Base-by-base conservation (phyloP, 2,797 vertebrate genomes). In the Linurgus olivaceus region DNA sequence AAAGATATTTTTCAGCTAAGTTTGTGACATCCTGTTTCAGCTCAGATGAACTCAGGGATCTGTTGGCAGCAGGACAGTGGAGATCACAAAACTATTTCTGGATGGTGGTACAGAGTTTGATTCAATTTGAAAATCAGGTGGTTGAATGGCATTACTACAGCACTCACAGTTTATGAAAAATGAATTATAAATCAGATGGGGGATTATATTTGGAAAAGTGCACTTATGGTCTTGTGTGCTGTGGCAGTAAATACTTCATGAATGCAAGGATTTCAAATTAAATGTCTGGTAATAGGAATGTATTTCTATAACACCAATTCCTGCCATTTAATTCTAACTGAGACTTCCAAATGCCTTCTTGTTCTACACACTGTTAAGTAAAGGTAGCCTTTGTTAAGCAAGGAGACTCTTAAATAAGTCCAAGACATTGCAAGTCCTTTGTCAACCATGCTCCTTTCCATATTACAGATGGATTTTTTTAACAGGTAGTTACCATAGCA, bases 171-270 rank as follows among this genome's bases (percentile, higher is more conserved):
- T 93, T 90, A 72, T 88, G 61, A 81, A 80, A 91, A 79, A 89
- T 96, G 33, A 92, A 86, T 86, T 94, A 62, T 65, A 72, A 70
- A 89, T 93, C 86, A 94, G 89, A 90, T 83, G 81, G 78, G 59
- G 88, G 61, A 80, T 89, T 93, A 82, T 89, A 57, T 93, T 91
- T 84, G 79, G 72, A 90, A 78, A 78, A 73, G 58, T 65, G 54
- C 37, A 25, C 44, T 94, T 76, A 51, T 4, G n/a, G 44, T 68
- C 81, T 72, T 35, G 71, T 76, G 79, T 91, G 71, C 73, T 72
- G 31, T 42, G 88, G 93, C 78, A 88, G 81, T 86, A 90, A 96
- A 92, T 93, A 85, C 86, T 93, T 82, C 33, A 52, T n/a, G 37
- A 92, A 55, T 25, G n/a, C 74, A 47, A 86, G 73, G 67, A 86